A percentile compares a stretch with the other conserved stretches of the same genome.
phyloP scores from a whole-genome alignment of 1,140 invertebrate genomes.

The Drosophila parabipectinata region DNA sequence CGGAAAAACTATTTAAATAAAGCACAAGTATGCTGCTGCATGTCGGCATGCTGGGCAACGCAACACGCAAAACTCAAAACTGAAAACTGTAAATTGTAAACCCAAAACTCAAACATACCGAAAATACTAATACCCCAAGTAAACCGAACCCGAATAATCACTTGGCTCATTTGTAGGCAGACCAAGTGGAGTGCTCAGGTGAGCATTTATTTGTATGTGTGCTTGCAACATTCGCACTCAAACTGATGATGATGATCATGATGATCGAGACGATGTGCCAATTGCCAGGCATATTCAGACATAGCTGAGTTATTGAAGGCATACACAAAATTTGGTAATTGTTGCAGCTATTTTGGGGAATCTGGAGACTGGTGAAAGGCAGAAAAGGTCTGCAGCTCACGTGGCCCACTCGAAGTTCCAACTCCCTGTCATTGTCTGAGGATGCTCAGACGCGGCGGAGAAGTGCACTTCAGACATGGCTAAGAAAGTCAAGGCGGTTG shows the following conservation, averaged over 20 bases:
- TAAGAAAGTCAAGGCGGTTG: slow-evolving; percentile 71
- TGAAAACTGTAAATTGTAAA: slow-evolving; percentile 10
- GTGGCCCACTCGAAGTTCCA: slow-evolving; percentile 12
- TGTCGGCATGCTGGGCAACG: slow-evolving; percentile 62
- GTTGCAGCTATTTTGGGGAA: slow-evolving; percentile 51
- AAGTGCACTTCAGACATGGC: slow-evolving; percentile 35
- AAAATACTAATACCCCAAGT: slow-evolving; percentile 16
- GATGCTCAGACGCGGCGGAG: slow-evolving; percentile 38
- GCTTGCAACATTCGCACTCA: slow-evolving; percentile 70
- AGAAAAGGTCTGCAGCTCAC: slow-evolving; percentile 30
- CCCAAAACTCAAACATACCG: slow-evolving; percentile 15
- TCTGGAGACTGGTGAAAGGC: slow-evolving; percentile 49
- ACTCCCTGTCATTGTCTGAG: slow-evolving; percentile 22
- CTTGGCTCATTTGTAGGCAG: slow-evolving; percentile 70
- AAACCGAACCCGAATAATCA: slow-evolving; percentile 63
- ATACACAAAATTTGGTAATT: slow-evolving; percentile 59
- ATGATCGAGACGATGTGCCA: slow-evolving; percentile 63
- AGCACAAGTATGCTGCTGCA: slow-evolving; percentile 57
- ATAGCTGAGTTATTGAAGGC: slow-evolving; percentile 55
- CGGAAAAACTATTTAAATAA: slow-evolving; percentile 65
- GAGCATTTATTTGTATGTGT: slow-evolving; percentile 23
- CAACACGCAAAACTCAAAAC: slow-evolving; percentile 40
- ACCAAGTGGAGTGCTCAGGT: slow-evolving; percentile 63
- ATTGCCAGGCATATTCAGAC: slow-evolving; percentile 49
- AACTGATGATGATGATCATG: slow-evolving; percentile 60